Base-by-base conservation (phyloP, 2,888 invertebrate genomes). In the Tineola bisselliella region DNA sequence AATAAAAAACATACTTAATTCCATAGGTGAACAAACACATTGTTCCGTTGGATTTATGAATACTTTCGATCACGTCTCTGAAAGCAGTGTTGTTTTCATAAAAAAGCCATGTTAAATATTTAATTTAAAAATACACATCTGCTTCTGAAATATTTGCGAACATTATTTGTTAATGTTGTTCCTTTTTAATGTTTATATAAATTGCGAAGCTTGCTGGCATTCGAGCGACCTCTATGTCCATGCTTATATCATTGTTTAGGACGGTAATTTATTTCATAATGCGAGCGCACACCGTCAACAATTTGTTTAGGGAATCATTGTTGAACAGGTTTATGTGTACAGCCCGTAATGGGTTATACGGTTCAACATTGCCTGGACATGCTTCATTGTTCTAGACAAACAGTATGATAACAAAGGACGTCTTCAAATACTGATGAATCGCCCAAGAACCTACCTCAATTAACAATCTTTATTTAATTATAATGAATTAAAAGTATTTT, bases 141-240 rank as follows among this genome's bases (percentile, higher is more conserved):
- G 44, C 59, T 43, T 44, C 61, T 61, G 61, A 61, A 62, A 61
- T 62, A 62, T 62, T 25, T 25, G 62, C 17, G 12, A 8, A 43
- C 8, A 13, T 43, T 17, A 48, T 48, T 10, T 15, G 25, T 56
- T 19, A 13, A 56, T 56, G 25, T 56, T 19, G 31, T 18, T 56
- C 18, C 25, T 25, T 25, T 19, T 18, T 11, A n/a, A n/a, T 18
- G 25, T 56, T 15, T 17, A 48, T 48, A 17, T 48, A 48, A 17
- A 17, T 48, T 48, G 48, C 17, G 15, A 15, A 48, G 48, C 48
- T 48, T 13, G 48, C 48, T 48, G 38, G 11, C 38, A n/a, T 38
- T 38, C 38, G 38, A 38, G 38, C 38, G 10, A 6, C 38, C 38
- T 38, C 38, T 48, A 48, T 48, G 48, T 48, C 48, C 54, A 25